Percentiles rank a stretch among this genome's conserved stretches.
Conservation (phyloP, 2,888 invertebrate species). For the Amphipyra berbera region DNA sequence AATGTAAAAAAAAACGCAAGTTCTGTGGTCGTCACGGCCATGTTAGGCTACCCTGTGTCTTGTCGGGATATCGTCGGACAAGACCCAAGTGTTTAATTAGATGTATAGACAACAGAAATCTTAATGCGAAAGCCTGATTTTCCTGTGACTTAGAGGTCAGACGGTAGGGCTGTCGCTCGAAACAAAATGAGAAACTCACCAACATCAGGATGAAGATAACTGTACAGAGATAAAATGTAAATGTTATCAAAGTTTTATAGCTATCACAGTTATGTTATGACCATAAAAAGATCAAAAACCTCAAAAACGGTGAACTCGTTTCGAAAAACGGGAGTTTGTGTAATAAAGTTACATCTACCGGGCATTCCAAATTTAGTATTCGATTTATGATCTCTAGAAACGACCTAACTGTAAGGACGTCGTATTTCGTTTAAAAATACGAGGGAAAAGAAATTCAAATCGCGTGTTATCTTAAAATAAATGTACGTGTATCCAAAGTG, state of each 20-base stretch:
- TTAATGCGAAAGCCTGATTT: too few relatives aligned
- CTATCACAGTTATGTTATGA: slow-evolving; percentile 1
- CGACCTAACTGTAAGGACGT: slow-evolving; percentile 30
- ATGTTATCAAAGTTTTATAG: background rate
- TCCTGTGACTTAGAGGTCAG: too few relatives aligned
- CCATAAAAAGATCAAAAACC: slow-evolving; percentile 17
- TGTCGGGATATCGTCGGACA: too few relatives aligned
- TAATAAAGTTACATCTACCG: slow-evolving; percentile 22
- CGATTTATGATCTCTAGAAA: slow-evolving; percentile 29
- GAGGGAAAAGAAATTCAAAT: slow-evolving; percentile 10
- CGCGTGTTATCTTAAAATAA: slow-evolving; percentile 17
- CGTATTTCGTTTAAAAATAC: slow-evolving; percentile 2
- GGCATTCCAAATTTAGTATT: background rate
- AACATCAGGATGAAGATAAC: too few relatives aligned
- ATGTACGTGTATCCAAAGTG: slow-evolving; percentile 7
- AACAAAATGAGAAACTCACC: too few relatives aligned
- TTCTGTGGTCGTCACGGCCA: too few relatives aligned
- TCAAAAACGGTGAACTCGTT: slow-evolving; percentile 21
- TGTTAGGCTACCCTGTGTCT: too few relatives aligned
- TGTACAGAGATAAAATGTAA: too few relatives aligned
- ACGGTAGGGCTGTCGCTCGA: too few relatives aligned
- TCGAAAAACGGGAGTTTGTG: slow-evolving; percentile 32
- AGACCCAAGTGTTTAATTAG: too few relatives aligned
- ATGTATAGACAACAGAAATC: too few relatives aligned
- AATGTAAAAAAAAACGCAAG: too few relatives aligned